Conservation (phyloP, 2,113 vertebrate species). For the Corythaixoides concolor region DNA sequence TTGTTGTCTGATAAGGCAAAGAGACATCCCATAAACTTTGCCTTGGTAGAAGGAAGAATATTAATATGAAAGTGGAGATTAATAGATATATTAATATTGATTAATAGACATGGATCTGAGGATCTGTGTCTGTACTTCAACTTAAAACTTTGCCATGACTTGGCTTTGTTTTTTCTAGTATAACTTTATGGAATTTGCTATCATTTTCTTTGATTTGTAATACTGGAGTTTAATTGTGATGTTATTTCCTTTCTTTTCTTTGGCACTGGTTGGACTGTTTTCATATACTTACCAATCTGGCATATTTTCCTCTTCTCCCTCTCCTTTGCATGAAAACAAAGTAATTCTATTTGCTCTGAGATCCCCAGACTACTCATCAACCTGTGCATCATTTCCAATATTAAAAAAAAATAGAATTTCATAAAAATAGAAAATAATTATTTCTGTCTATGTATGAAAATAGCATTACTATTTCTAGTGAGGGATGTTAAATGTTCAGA, state of each 20-base stretch:
- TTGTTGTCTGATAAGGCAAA: neutral
- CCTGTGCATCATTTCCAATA: neutral
- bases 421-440: neutral
- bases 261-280: neutral
- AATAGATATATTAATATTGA: neutral
- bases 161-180: neutral
- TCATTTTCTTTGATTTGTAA: neutral
- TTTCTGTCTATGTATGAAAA: neutral
- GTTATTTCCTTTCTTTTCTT: neutral
- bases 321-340: neutral
- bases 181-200: neutral
- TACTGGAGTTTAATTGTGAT: neutral
- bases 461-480: neutral
- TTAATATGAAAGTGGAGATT: neutral
- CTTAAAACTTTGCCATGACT: neutral
- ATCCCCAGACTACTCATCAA: neutral
- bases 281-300: neutral
- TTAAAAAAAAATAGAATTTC: neutral
- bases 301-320: neutral
- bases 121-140: neutral
- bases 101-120: neutral
- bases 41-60: neutral
- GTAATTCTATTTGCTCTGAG: neutral
- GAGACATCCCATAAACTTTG: neutral
- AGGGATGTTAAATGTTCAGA: neutral